Evolutionary conservation across 2,888 invertebrate species (phyloP).

Genomic region (Tromatobia lineatoria): DNA sequence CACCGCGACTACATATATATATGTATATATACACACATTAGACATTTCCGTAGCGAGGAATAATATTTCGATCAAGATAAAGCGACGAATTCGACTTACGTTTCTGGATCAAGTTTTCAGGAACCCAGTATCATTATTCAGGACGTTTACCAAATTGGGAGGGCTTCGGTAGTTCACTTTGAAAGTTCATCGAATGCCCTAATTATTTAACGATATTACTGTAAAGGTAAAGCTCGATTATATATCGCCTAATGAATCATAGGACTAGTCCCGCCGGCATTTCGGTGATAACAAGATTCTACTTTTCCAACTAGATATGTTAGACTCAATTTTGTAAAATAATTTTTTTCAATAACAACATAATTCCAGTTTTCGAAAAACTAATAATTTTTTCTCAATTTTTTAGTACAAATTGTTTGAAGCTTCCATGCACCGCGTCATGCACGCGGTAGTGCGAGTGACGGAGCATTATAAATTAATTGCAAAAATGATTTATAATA

Average conservation of each 20-base stretch:
- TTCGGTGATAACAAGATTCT: too few relatives aligned
- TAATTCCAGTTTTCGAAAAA: too few relatives aligned
- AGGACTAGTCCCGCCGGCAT: too few relatives aligned
- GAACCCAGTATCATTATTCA: slow-evolving; percentile 2
- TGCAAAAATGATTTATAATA: too few relatives aligned
- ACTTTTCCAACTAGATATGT: too few relatives aligned
- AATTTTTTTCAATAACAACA: too few relatives aligned
- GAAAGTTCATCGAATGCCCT: neutral
- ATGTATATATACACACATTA: neutral
- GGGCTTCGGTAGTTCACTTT: neutral
- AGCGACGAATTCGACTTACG: neutral
- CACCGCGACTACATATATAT: neutral
- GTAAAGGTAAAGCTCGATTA: neutral
- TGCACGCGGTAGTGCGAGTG: too few relatives aligned
- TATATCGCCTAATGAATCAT: neutral
- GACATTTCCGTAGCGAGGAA: slow-evolving; percentile 22
- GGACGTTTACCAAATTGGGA: neutral
- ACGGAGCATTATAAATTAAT: too few relatives aligned
- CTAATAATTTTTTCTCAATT: too few relatives aligned
- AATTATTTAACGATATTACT: neutral
- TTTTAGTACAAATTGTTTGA: too few relatives aligned
- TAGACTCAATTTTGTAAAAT: too few relatives aligned
- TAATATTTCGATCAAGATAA: slow-evolving; percentile 26
- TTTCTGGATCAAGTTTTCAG: slow-evolving; percentile 23
- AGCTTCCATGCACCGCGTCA: too few relatives aligned